Evolutionary conservation across 2,797 vertebrate species (phyloP).

Genomic region (Erethizon dorsatum): DNA sequence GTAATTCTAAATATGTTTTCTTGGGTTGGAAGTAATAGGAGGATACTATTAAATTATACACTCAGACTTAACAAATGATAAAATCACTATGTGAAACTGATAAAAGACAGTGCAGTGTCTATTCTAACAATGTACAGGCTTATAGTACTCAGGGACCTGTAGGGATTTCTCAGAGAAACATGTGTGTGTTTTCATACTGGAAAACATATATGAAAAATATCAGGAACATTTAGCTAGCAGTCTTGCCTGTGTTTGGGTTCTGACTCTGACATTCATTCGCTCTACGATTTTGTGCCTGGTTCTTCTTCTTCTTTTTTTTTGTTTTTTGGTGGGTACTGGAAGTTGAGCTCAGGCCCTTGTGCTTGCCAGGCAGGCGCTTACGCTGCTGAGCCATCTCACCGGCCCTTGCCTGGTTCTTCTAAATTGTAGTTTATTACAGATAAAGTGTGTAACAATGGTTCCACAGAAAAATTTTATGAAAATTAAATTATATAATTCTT

Average conservation of each 20-base stretch:
- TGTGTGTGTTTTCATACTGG: background rate
- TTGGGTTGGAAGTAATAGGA: background rate
- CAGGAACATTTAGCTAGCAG: background rate
- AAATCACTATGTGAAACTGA: background rate
- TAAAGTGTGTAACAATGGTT: background rate
- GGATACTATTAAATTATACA: background rate
- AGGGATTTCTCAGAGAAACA: background rate
- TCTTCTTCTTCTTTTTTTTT: background rate
- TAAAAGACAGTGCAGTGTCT: background rate
- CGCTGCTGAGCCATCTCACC: too few relatives aligned
- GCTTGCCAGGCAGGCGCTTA: too few relatives aligned
- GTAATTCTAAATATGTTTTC: background rate
- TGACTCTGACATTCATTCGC: background rate
- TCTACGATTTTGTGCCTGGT: background rate
- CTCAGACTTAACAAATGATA: background rate
- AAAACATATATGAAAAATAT: background rate
- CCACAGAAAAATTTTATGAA: background rate
- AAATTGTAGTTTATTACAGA: background rate
- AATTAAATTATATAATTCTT: background rate
- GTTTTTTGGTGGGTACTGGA: too few relatives aligned
- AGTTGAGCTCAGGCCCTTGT: too few relatives aligned
- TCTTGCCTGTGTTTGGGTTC: background rate
- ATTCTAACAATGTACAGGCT: background rate
- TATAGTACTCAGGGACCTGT: fast-evolving
- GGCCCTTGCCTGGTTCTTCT: background rate